phyloP scores from a whole-genome alignment of 2,797 vertebrate species.

The Mormyrus proboscirostris region DNA sequence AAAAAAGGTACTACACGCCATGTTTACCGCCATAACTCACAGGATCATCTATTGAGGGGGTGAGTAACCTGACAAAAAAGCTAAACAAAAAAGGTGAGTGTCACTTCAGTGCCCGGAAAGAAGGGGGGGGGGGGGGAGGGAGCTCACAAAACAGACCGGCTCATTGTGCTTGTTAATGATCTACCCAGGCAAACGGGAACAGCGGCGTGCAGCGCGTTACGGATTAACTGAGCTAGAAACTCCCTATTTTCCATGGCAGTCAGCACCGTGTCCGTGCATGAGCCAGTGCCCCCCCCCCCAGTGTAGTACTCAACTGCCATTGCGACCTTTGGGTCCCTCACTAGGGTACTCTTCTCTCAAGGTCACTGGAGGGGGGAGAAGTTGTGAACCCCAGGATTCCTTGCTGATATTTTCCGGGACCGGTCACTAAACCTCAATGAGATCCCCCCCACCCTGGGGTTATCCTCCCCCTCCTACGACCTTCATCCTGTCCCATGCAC shows the following conservation, averaged over 20 bases:
- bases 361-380: slow-evolving; percentile 73
- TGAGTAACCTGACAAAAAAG: neutral
- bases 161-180: slow-evolving; percentile 59
- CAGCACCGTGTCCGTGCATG: neutral
- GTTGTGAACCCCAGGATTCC: slow-evolving; percentile 26
- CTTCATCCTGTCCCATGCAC: slow-evolving; percentile 74
- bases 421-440: slow-evolving; percentile 45
- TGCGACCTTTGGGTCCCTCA: slow-evolving; percentile 75
- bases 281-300: neutral
- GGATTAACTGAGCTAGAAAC: slow-evolving; percentile 55
- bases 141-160: slow-evolving; percentile 34
- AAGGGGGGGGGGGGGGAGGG: slow-evolving; percentile 30
- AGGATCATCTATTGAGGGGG: neutral
- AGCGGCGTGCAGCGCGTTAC: slow-evolving; percentile 50
- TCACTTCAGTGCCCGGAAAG: slow-evolving; percentile 36
- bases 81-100: neutral
- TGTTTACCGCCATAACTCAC: neutral
- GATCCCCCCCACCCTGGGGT: slow-evolving; percentile 54
- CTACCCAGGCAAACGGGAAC: slow-evolving; percentile 52
- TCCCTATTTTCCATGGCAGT: slow-evolving; percentile 16
- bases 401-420: neutral
- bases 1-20: neutral
- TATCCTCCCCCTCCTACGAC: slow-evolving; percentile 76
- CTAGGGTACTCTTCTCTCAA: slow-evolving; percentile 75
- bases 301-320: slow-evolving; percentile 21